Base-by-base conservation (phyloP, 2,888 invertebrate species). In the Euzophera pinguis region DNA sequence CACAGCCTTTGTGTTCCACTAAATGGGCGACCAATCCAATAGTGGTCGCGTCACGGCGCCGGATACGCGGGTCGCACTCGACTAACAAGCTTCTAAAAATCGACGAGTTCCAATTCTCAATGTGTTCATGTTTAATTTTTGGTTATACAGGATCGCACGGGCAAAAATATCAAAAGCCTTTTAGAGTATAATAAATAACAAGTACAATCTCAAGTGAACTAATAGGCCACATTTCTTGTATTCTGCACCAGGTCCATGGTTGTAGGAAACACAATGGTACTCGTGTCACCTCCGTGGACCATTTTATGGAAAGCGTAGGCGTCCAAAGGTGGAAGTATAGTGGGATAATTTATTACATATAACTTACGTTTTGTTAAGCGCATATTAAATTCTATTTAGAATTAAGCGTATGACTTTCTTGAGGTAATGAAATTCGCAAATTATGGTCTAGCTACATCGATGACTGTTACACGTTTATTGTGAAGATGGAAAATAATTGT, bases 171-270 rank as follows among this genome's bases (percentile, higher is more conserved):
- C 22, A 22, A 38, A 38, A 17, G 7, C 17, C 35, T 48, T 32
- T 10, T 34, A 22, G 35, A 34, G 17, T 35, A n/a, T 43, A 27
- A 43, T 27, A 45, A 34, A 45, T 45, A 45, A 45, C 14, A 45
- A 8, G 32, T 32, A 32, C 14, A 75, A 78, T 76, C 74, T 72
- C 77, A 77, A 75, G 70, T 69, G 72, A 58, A 65, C 80, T 82
- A 84, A 81, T 82, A 80, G 75, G 84, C 22, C 22, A 82, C 81
- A 81, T 82, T 78, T 81, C 76, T 71, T 64, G 69, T 65, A 69
- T 69, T 69, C 71, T 69, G 73, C 8, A 8, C 32, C 32, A 22
- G 69, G 75, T 70, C 71, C 65, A 64, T 59, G 64, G 75, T 81
- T 78, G 78, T 75, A 71, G 71, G 76, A 79, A 78, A 69, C 70